Percentiles rank a stretch among this genome's conserved stretches.
phyloP scores from a whole-genome alignment of 2,113 vertebrate species.

The Spermophilus dauricus region DNA sequence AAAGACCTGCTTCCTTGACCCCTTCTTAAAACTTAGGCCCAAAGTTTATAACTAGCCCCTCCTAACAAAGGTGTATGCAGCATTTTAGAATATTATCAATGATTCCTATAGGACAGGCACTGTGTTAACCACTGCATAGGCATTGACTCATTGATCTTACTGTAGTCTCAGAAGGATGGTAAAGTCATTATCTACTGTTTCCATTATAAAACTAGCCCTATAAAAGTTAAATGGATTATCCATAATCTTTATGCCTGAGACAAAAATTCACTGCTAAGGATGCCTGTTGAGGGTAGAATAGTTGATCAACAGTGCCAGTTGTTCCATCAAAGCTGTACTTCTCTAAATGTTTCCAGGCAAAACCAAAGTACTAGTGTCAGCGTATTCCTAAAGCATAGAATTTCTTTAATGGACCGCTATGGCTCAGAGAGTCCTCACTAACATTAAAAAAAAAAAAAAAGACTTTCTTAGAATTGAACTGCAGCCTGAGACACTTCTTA shows the following conservation, averaged over 20 bases:
- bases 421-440: not conserved
- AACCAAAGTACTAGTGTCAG: not conserved
- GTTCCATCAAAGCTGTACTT: not conserved
- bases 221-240: not conserved
- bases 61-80: rapidly evolving
- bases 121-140: not conserved
- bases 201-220: not conserved
- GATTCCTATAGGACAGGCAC: not conserved
- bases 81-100: not conserved
- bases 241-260: not conserved
- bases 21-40: not conserved
- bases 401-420: not conserved
- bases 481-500: not conserved
- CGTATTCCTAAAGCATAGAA: not conserved
- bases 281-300: not conserved
- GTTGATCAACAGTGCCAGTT: not conserved
- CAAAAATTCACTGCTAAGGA: not conserved
- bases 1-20: not conserved
- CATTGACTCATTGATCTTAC: not conserved
- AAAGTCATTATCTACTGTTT: not conserved
- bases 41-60: not conserved
- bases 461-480: not conserved
- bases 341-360: not conserved
- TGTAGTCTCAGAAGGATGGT: not conserved
- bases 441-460: not conserved